Percentiles rank a stretch among this genome's conserved stretches.
Evolutionary conservation across 2,797 vertebrate species (phyloP).

Genomic region (Schizothorax lantsangensis): DNA sequence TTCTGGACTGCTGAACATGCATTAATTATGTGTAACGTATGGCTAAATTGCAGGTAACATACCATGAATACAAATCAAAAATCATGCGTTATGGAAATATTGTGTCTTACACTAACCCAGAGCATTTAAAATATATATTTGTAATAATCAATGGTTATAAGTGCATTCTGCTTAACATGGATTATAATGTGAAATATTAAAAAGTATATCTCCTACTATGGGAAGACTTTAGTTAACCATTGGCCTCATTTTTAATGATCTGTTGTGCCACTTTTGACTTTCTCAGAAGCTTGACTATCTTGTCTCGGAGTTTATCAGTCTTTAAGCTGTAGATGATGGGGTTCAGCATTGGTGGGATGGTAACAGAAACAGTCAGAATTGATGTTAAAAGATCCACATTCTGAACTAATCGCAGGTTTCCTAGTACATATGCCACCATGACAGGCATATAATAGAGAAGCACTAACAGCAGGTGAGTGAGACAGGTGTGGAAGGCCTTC

Average conservation of each 20-base stretch:
- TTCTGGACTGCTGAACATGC: neutral
- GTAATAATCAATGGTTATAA: neutral
- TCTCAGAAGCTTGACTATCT: slow-evolving; percentile 28
- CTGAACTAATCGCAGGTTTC: slow-evolving; percentile 30
- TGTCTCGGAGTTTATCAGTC: slow-evolving; percentile 58
- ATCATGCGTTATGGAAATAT: no score
- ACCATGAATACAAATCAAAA: no score
- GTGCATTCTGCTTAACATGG: neutral
- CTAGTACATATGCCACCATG: slow-evolving; percentile 51
- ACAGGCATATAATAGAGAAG: slow-evolving; percentile 56
- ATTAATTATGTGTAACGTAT: neutral
- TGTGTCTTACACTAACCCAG: no score
- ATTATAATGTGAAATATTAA: neutral
- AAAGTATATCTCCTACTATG: neutral
- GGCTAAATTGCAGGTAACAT: no score
- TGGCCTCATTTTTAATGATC: neutral
- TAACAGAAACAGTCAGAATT: slow-evolving; percentile 45
- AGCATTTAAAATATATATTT: neutral
- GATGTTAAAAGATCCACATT: slow-evolving; percentile 48
- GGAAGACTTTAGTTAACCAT: neutral
- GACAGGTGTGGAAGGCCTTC: slow-evolving; percentile 61
- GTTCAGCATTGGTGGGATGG: slow-evolving; percentile 72
- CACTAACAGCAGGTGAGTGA: slow-evolving; percentile 58
- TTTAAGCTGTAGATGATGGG: slow-evolving; percentile 76
- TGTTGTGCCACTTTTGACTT: slow-evolving; percentile 42